phyloP scores from a whole-genome alignment of 2,113 vertebrate genomes.

The Labeo rohita region DNA sequence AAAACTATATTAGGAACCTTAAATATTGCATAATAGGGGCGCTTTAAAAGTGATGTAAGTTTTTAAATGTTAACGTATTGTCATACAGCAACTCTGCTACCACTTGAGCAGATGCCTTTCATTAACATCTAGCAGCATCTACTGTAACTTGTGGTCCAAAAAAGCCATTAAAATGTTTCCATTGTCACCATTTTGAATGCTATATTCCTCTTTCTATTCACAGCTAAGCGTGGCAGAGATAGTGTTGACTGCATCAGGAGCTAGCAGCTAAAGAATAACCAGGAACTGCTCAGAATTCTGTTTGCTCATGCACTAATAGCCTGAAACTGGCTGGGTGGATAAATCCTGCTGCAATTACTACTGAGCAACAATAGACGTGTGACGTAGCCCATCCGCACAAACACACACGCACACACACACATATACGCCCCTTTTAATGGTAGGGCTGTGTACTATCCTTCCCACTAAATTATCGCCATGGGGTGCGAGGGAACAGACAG shows the following conservation, averaged over 20 bases:
- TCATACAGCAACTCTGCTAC: neutral
- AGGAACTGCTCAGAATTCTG: neutral
- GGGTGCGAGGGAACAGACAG: conserved; percentile 51
- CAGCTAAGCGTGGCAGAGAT: neutral
- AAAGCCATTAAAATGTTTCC: neutral
- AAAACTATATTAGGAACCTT: no score
- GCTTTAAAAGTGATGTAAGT: neutral
- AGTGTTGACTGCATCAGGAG: conserved; percentile 1
- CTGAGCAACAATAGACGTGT: conserved; percentile 31
- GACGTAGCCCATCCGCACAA: neutral
- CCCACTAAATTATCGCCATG: conserved; percentile 71
- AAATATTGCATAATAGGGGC: no score
- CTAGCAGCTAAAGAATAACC: conserved; percentile 14
- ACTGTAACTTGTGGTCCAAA: neutral
- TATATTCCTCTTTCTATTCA: conserved; percentile 17
- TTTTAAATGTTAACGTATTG: neutral
- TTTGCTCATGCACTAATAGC: conserved; percentile 22
- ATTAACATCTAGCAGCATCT: neutral
- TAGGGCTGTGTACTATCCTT: conserved; percentile 62
- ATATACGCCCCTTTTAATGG: conserved; percentile 46
- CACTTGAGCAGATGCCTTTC: neutral
- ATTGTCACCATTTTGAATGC: neutral
- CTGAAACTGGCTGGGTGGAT: conserved; percentile 27
- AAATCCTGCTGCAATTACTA: conserved; percentile 25
- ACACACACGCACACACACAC: conserved; percentile 11